Evolutionary conservation across 2,888 invertebrate species (phyloP).

Genomic region (Trichacis sp.): DNA sequence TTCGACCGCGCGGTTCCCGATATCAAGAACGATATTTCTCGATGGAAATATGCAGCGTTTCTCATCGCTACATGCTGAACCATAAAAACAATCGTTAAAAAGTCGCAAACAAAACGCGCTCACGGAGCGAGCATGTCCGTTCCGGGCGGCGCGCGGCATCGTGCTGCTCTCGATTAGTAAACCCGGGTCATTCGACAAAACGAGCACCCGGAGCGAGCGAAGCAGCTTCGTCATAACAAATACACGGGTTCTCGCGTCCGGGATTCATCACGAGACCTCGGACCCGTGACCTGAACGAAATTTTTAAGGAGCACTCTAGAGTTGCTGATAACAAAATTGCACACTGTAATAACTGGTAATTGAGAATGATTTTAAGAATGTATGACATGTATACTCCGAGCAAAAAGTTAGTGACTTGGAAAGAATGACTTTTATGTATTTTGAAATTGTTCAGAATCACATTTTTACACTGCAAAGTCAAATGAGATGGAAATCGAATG

Average conservation of each 20-base stretch:
- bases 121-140: background rate
- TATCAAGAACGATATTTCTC: background rate
- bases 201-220: constrained; percentile 2
- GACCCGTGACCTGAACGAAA: no score
- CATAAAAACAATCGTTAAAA: constrained; percentile 1
- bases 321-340: no score
- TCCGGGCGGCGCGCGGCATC: background rate
- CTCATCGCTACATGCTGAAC: background rate
- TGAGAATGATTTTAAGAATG: no score
- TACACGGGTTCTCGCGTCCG: background rate
- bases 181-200: background rate
- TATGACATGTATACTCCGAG: no score
- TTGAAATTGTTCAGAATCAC: no score
- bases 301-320: no score
- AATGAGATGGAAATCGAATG: no score
- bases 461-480: no score
- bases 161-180: background rate
- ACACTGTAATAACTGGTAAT: no score
- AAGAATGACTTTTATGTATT: no score
- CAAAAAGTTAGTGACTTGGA: no score
- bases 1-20: background rate
- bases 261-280: no score
- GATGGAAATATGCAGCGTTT: background rate
- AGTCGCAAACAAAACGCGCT: background rate
- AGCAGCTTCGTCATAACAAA: constrained; percentile 7